Evolutionary conservation across 2,113 vertebrate genomes (phyloP).

Genomic region (Forbesichthys agassizii): DNA sequence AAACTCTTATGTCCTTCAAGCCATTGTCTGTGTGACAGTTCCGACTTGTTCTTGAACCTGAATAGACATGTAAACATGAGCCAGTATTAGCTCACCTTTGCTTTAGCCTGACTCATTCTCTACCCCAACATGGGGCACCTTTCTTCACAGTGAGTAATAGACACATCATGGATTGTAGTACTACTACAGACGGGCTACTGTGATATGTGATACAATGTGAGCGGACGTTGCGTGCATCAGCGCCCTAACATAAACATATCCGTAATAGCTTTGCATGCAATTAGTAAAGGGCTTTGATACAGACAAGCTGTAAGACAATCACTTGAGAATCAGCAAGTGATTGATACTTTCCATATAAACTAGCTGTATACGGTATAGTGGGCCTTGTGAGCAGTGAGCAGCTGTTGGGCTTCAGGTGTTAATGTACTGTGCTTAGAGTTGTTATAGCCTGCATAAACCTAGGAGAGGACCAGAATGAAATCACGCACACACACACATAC

Average conservation of each 20-base stretch:
- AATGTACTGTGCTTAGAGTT: too few species aligned
- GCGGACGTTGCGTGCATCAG: neutral
- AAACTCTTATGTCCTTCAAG: neutral
- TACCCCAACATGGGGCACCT: slow-evolving; percentile 8
- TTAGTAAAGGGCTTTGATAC: neutral
- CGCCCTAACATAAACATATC: neutral
- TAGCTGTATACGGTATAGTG: too few species aligned
- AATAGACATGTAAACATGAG: slow-evolving; percentile 68
- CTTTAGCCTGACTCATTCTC: slow-evolving; percentile 31
- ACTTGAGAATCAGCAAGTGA: too few species aligned
- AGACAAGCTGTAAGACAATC: neutral
- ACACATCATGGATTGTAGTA: neutral
- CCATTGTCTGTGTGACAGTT: neutral
- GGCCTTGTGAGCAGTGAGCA: too few species aligned
- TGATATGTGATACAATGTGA: too few species aligned
- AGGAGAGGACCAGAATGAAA: neutral
- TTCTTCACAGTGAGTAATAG: slow-evolving; percentile 2
- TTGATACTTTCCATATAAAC: too few species aligned
- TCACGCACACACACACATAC: slow-evolving; percentile 13
- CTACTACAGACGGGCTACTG: neutral
- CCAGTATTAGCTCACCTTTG: slow-evolving; percentile 48
- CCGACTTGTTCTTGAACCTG: slow-evolving; percentile 41
- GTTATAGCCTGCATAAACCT: neutral
- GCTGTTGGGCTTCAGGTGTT: too few species aligned
- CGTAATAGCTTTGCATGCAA: neutral